Evolutionary conservation across 2,888 invertebrate species (phyloP), one percentile per base, ranked within the genome.

Genomic region (Limenitis camilla): DNA sequence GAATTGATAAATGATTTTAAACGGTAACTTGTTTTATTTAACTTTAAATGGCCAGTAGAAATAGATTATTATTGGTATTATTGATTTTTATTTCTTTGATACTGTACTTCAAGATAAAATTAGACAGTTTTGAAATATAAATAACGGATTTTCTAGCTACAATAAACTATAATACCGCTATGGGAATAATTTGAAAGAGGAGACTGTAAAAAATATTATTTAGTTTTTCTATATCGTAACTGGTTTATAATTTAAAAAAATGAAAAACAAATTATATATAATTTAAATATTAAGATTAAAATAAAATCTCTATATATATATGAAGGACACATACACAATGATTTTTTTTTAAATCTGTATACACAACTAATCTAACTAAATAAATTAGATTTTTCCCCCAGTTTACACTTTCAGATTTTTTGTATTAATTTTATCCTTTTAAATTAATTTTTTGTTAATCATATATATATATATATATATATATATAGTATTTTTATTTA

Each of bases 1-100:
- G 49, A 40, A 43, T 52, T 43, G 55, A 57, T 58, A 57, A 58
- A 60, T 44, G 51, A 49, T 60, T 59, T 51, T 29, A 60, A 56
- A 46, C 53, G 49, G 53, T 47, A 27, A 38, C 49, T 54, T 55
- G 59, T 59, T 61, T 61, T 51, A 59, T 55, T 61, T 45, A 46
- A n/a, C 33, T 4, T 31, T 36, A 31, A 31, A 27, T 28, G 51
- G 56, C 43, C 58, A 56, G 56, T 58, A 27, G 11, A 49, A 41
- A 29, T 48, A 49, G 32, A 44, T 46, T 29, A 46, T 33, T 5
- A 40, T 45, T 48, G 19, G 33, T 10, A 33, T 39, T 9, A 33
- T 50, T 36, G 39, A 5, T n/a, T 54, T 53, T 53, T 31, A 52
- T 43, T 52, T 42, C 1, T 33, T 8, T 27, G 8, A 7, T 41